Evolutionary conservation across 1,140 invertebrate species (phyloP).

Genomic region (Metopolophium dirhodum): DNA sequence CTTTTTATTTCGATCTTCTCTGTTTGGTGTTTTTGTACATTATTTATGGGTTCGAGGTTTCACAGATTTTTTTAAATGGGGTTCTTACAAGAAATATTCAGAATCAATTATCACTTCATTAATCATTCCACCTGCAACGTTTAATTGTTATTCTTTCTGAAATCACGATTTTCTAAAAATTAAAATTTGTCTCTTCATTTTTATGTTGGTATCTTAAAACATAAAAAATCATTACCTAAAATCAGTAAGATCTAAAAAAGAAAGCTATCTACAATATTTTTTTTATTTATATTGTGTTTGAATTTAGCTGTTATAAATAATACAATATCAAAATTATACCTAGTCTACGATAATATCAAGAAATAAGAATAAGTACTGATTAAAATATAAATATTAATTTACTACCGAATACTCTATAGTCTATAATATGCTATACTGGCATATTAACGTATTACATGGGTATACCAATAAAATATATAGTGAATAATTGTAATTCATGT

Average conservation of each 20-base stretch:
- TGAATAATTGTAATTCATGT: not conserved
- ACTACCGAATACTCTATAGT: not conserved
- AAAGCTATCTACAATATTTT: not conserved
- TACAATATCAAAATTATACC: not conserved
- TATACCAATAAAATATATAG: not conserved
- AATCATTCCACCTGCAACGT: not conserved
- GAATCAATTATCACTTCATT: constrained; percentile 29
- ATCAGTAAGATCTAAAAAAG: no score
- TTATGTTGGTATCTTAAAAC: no score
- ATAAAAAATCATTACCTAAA: no score
- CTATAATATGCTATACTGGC: not conserved
- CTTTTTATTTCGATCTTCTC: not conserved
- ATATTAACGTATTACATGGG: no score
- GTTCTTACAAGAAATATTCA: not conserved
- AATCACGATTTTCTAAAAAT: no score
- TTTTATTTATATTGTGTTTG: not conserved
- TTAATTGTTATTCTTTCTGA: not conserved
- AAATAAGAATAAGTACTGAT: not conserved
- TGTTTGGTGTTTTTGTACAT: not conserved
- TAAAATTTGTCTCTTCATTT: no score
- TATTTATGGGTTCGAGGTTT: constrained; percentile 4
- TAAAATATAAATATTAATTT: not conserved
- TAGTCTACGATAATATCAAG: not conserved
- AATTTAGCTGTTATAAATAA: not conserved
- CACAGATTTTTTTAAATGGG: not conserved